A percentile compares a stretch with the other conserved stretches of the same genome.
Conservation (phyloP, 1,140 invertebrate species). For the Periplaneta americana region DNA sequence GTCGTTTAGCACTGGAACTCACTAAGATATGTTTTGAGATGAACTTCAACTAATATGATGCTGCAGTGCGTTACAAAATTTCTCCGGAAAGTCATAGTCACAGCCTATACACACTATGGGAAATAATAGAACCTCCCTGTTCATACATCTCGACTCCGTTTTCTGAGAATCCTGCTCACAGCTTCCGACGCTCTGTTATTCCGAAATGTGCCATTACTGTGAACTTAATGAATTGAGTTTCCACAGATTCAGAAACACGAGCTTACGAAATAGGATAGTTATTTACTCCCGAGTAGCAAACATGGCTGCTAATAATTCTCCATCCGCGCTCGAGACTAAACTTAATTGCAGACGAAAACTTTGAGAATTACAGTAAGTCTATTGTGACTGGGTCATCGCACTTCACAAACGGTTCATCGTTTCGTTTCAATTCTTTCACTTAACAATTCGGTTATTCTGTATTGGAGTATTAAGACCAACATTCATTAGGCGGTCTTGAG, state of each 20-base stretch:
- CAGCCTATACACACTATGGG: not conserved
- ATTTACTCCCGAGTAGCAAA: not conserved
- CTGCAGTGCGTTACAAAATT: too few relatives aligned
- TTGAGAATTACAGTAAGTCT: not conserved
- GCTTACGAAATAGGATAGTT: not conserved
- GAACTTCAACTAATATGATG: too few relatives aligned
- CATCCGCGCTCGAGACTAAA: not conserved
- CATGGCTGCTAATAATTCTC: not conserved
- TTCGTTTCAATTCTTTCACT: too few relatives aligned
- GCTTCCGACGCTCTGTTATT: not conserved
- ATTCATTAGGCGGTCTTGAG: too few relatives aligned
- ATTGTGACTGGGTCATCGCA: not conserved
- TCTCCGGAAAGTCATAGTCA: not conserved
- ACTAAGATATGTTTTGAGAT: too few relatives aligned
- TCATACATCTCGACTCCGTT: not conserved
- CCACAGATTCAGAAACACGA: not conserved
- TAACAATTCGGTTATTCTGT: too few relatives aligned
- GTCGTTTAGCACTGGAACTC: too few relatives aligned
- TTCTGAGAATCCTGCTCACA: not conserved
- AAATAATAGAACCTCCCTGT: not conserved
- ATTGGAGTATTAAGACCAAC: too few relatives aligned
- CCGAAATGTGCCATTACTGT: not conserved
- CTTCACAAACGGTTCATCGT: not conserved
- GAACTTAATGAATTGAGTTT: not conserved
- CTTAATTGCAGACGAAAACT: not conserved